Evolutionary conservation across 1,140 invertebrate genomes (phyloP).

Genomic region (Homalodisca vitripennis): DNA sequence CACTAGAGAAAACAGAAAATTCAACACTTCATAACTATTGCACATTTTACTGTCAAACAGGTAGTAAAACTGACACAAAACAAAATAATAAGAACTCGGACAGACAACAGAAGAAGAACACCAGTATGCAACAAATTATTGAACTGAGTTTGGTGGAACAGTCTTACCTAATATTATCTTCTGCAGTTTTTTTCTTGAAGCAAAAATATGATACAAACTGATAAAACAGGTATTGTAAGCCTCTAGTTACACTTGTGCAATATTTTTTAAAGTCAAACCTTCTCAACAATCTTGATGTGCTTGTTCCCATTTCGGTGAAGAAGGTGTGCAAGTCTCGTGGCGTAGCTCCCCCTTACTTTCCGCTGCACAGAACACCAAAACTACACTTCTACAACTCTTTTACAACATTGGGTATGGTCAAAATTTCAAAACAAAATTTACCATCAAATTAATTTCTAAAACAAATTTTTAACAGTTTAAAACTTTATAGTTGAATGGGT

Average conservation of each 20-base stretch:
- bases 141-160: not conserved
- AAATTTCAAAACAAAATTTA: no score
- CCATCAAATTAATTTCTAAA: no score
- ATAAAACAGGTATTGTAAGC: slow-evolving; percentile 12
- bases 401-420: no score
- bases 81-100: not conserved
- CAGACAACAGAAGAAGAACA: not conserved
- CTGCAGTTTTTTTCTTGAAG: not conserved
- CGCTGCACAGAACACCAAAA: not conserved
- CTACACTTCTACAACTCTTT: no score
- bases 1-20: not conserved
- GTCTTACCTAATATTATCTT: slow-evolving; percentile 4
- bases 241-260: slow-evolving; percentile 1
- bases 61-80: not conserved
- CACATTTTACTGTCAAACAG: not conserved
- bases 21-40: not conserved
- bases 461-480: no score
- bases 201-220: slow-evolving; percentile 2
- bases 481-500: no score
- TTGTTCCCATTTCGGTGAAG: not conserved
- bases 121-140: not conserved
- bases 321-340: not conserved
- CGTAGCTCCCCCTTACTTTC: not conserved
- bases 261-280: slow-evolving; percentile 21
- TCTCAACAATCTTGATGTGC: slow-evolving; percentile 9